Evolutionary conservation across 2,113 vertebrate species (phyloP), one percentile per base, ranked within the genome.

Genomic region (Capra hircus): DNA sequence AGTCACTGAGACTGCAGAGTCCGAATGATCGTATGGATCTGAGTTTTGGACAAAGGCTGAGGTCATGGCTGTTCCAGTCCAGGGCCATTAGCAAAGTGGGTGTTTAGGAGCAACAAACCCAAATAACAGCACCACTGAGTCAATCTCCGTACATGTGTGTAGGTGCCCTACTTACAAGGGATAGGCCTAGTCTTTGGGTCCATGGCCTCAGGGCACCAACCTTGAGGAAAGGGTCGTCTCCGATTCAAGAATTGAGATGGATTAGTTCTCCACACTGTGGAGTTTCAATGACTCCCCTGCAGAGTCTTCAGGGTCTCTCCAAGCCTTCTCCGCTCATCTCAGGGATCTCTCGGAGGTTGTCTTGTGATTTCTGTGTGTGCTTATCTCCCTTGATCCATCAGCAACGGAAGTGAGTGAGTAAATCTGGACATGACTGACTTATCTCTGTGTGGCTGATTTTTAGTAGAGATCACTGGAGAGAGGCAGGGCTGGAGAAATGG

Each of bases 281-380:
- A 82, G 77, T 82, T 67, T 82, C 57, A 40, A 1, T 23, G 82
- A 82, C 4, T 67, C 40, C 74, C 78, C 80, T 77, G 84, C 8
- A 27, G 86, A 64, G 28, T 13, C 90, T 89, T 36, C 15, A 27
- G 80, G 62, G 87, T 55, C 33, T 87, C 55, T 77, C 64, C 21
- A 11, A 23, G 62, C 13, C 40, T 74, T 40, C 80, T 10, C 45
- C 12, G 33, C 36, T 55, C 7, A 33, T 52, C 62, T 30, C 7
- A n/a, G 60, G 57, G 52, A 86, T 57, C 45, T 16, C 84, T 57
- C 57, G 7, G 57, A 36, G 43, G 36, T 57, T 94, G 94, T 74
- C 96, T 71, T 84, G 55, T 92, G 94, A 88, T 94, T 92, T 90
- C 19, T 17, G 55, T 71, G 33, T 94, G 71, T 52, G 87, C 36